These are phyloP conservation scores for Carposina sasakii DNA, from an alignment of 1,140 invertebrate species.

Conservation along the genomic window DNA sequence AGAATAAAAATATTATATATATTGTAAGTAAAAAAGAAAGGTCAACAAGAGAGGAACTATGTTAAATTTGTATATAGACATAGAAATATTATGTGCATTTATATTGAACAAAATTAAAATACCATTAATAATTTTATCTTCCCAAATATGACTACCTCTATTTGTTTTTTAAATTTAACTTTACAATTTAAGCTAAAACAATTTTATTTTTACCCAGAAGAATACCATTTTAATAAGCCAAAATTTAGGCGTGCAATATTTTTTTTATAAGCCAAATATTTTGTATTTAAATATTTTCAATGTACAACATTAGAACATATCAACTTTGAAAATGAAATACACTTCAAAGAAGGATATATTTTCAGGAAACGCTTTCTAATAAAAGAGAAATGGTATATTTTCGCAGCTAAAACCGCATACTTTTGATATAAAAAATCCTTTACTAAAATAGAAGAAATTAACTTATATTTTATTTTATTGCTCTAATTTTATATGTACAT, in stretches of 20 bases:
- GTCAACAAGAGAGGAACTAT: conserved; percentile 69
- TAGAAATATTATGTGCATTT: conserved; percentile 29
- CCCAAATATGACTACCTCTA: conserved; percentile 42
- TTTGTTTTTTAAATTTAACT: too few relatives aligned
- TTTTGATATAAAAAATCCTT: too few relatives aligned
- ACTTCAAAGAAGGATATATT: conserved; percentile 42
- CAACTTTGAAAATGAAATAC: conserved; percentile 38
- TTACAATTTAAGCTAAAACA: too few relatives aligned
- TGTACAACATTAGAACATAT: conserved; percentile 56
- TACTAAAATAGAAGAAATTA: too few relatives aligned
- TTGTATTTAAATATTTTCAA: conserved; percentile 36
- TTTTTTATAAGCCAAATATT: too few relatives aligned
- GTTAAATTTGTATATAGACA: conserved; percentile 59
- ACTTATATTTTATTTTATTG: too few relatives aligned
- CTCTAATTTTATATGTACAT: too few relatives aligned
- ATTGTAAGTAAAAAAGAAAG: conserved; percentile 62
- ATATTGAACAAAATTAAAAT: background rate
- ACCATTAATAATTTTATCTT: conserved; percentile 28
- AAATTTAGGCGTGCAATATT: too few relatives aligned
- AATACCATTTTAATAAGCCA: too few relatives aligned
- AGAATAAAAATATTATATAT: conserved; percentile 43
- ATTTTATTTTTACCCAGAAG: too few relatives aligned
- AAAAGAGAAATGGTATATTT: conserved; percentile 22
- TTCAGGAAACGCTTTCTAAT: conserved; percentile 32
- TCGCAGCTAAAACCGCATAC: background rate